These are phyloP conservation scores for Pseudomyrmex pallidus DNA, from an alignment of 1,140 invertebrate species.

Conservation along the genomic window DNA sequence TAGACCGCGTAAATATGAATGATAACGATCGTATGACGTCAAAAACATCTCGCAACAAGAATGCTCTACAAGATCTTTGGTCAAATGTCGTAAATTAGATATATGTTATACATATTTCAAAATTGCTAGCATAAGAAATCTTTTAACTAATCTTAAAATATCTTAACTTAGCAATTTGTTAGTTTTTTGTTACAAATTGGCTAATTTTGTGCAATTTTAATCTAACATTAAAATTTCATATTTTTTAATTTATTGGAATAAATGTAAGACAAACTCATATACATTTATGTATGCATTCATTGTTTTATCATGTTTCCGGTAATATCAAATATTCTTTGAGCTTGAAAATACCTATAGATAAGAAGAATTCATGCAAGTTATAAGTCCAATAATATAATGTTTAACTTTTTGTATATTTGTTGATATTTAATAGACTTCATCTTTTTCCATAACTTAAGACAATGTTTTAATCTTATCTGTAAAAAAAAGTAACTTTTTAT, in stretches of 20 bases:
- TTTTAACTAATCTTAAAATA: neutral
- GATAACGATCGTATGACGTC: slow-evolving; percentile 3
- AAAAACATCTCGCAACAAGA: slow-evolving; percentile 51
- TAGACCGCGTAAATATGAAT: neutral
- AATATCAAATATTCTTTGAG: slow-evolving; percentile 98
- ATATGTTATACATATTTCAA: neutral
- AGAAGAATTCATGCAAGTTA: slow-evolving; percentile 32
- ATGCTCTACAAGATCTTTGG: slow-evolving; percentile 10
- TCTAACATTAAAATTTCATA: slow-evolving; percentile 5
- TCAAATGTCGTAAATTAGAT: slow-evolving; percentile 64
- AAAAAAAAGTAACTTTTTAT: no score
- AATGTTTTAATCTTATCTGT: no score
- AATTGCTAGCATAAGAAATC: neutral
- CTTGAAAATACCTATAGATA: slow-evolving; percentile 86
- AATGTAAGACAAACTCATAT: no score
- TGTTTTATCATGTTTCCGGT: slow-evolving; percentile 85
- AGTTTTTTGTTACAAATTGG: slow-evolving; percentile 4
- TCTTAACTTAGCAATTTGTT: no score
- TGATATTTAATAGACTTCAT: no score
- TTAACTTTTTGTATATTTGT: no score
- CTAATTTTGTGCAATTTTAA: slow-evolving; percentile 5
- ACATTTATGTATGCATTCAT: slow-evolving; percentile 36
- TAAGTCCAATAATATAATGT: slow-evolving; percentile 8
- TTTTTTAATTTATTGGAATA: neutral
- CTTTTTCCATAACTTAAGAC: no score